A percentile compares a stretch with the other conserved stretches of the same genome.
These are phyloP conservation scores for Pitangus sulphuratus DNA, from an alignment of 2,797 vertebrate species.

Conservation along the genomic window DNA sequence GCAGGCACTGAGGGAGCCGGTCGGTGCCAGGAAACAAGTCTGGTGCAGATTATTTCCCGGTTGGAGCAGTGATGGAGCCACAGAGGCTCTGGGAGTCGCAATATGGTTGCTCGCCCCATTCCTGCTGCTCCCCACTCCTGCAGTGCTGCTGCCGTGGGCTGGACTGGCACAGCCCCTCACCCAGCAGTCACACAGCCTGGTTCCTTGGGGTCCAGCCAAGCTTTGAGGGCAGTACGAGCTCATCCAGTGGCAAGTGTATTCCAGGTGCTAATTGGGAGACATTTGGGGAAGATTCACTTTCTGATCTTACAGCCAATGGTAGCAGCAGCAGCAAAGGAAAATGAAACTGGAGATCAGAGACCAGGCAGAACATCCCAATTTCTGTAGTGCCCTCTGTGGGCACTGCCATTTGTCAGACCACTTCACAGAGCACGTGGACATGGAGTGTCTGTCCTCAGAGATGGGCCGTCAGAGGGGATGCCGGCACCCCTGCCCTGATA, in stretches of 20 bases:
- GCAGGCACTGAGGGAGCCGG: constrained; percentile 14
- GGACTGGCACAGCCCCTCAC: not conserved
- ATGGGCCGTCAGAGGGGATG: fast-evolving
- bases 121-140: not conserved
- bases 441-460: not conserved
- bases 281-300: not conserved
- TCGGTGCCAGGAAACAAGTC: constrained; percentile 53
- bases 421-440: fast-evolving
- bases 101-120: constrained; percentile 9
- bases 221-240: not conserved
- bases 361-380: not conserved
- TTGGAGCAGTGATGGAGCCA: constrained; percentile 32
- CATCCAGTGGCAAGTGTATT: not conserved
- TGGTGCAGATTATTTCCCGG: constrained; percentile 52
- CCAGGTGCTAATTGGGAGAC: not conserved
- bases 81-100: not conserved
- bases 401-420: not conserved
- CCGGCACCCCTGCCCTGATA: not conserved
- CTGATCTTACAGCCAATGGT: not conserved
- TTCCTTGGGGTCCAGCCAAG: not conserved
- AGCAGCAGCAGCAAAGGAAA: not conserved
- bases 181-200: fast-evolving
- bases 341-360: not conserved
- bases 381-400: not conserved
- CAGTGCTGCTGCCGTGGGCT: not conserved